Conservation (phyloP, 2,888 invertebrate species). For the Synanthedon vespiformis region DNA sequence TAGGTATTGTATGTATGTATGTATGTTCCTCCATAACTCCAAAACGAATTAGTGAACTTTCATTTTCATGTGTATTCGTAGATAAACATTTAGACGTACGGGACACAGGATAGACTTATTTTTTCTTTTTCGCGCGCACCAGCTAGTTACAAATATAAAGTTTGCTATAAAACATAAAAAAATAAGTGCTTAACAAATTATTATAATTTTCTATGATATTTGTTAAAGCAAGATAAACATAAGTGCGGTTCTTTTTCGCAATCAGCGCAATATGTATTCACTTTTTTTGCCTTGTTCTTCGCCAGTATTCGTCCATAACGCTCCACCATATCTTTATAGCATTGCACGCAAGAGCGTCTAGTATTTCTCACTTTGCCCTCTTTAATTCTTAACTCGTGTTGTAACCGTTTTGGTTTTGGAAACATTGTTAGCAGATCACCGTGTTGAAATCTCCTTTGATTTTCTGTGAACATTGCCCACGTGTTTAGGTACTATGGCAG, state of each 20-base stretch:
- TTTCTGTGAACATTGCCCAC: too few relatives aligned
- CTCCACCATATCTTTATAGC: constrained; percentile 1
- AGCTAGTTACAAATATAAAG: too few relatives aligned
- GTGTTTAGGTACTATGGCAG: too few relatives aligned
- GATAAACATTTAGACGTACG: too few relatives aligned
- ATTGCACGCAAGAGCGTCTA: constrained; percentile 1
- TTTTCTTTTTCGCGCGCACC: too few relatives aligned
- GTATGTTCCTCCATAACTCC: too few relatives aligned
- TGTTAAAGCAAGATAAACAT: constrained; percentile 9
- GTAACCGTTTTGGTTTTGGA: neutral
- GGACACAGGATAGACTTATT: too few relatives aligned
- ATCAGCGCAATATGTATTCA: constrained; percentile 10
- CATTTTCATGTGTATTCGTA: too few relatives aligned
- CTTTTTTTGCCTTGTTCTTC: constrained; percentile 6
- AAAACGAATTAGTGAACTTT: too few relatives aligned
- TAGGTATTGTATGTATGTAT: too few relatives aligned
- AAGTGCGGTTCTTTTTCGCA: constrained; percentile 8
- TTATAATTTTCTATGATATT: neutral
- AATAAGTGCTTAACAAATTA: neutral
- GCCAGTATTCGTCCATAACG: neutral
- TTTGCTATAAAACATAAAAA: neutral
- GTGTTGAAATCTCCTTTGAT: neutral
- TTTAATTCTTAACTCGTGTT: constrained; percentile 1
- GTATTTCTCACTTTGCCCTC: neutral
- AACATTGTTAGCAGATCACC: neutral